Evolutionary conservation across 2,113 vertebrate genomes (phyloP).

Genomic region (Boleophthalmus pectinirostris): DNA sequence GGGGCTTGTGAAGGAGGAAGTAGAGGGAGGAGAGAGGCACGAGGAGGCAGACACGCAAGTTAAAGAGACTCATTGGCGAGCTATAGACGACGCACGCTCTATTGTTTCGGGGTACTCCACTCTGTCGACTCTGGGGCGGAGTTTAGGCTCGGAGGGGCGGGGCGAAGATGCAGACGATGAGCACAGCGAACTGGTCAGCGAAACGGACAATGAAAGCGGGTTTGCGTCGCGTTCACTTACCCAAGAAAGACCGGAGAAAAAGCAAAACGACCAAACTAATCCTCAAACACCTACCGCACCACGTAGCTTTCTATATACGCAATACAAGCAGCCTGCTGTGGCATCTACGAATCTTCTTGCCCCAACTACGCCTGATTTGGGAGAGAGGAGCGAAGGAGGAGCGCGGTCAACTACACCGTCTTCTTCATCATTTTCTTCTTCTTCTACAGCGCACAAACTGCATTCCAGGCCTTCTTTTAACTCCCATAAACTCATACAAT

Average conservation of each 20-base stretch:
- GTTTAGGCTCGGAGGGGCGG: slow-evolving; percentile 83
- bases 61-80: slow-evolving; percentile 62
- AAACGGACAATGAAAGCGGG: slow-evolving; percentile 92
- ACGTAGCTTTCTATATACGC: slow-evolving; percentile 76
- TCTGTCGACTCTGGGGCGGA: slow-evolving; percentile 89
- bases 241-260: slow-evolving; percentile 75
- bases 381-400: slow-evolving; percentile 57
- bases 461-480: slow-evolving; percentile 83
- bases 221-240: slow-evolving; percentile 80
- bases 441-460: slow-evolving; percentile 64
- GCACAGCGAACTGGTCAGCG: slow-evolving; percentile 87
- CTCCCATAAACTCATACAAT: slow-evolving; percentile 92
- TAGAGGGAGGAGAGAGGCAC: slow-evolving; percentile 28
- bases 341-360: slow-evolving; percentile 19
- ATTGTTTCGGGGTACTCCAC: slow-evolving; percentile 96
- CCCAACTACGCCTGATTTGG: slow-evolving; percentile 43
- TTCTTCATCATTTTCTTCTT: slow-evolving; percentile 74
- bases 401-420: slow-evolving; percentile 75
- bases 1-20: slow-evolving; percentile 42
- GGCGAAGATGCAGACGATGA: slow-evolving; percentile 93
- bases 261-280: slow-evolving; percentile 10
- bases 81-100: slow-evolving; percentile 84
- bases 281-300: slow-evolving; percentile 13
- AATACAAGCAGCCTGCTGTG: slow-evolving; percentile 53
- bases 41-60: slow-evolving; percentile 42